Conservation (phyloP, 2,888 invertebrate genomes). For the Scelioninae gen. 1 region DNA sequence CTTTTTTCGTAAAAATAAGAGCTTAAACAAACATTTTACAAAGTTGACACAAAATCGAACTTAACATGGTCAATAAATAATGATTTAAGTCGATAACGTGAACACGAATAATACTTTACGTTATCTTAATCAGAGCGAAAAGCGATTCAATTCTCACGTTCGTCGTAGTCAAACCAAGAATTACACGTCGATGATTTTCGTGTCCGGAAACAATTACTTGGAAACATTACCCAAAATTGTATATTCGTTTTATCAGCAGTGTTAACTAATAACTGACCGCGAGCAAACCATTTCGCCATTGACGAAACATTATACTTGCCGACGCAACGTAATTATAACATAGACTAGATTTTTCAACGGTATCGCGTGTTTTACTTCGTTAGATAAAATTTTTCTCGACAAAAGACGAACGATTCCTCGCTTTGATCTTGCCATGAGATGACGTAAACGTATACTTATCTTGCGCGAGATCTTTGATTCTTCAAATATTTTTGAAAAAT, state of each 20-base stretch:
- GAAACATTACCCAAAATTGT: constrained; percentile 19
- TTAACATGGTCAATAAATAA: constrained; percentile 8
- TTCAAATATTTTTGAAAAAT: constrained; percentile 20
- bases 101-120: constrained; percentile 1
- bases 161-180: background rate
- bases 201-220: constrained; percentile 25
- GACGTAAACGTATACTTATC: constrained; percentile 37
- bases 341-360: constrained; percentile 50
- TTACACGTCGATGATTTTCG: constrained; percentile 12
- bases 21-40: no score
- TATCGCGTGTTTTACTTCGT: constrained; percentile 52
- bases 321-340: constrained; percentile 43
- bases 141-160: constrained; percentile 28
- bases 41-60: background rate
- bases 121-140: constrained; percentile 18
- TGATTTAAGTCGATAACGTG: constrained; percentile 11
- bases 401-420: constrained; percentile 33
- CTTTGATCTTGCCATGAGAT: constrained; percentile 54
- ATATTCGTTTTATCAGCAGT: constrained; percentile 1
- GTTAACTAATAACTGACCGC: constrained; percentile 7
- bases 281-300: background rate
- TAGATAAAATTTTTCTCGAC: constrained; percentile 35
- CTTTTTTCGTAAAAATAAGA: no score
- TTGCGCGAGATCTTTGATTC: constrained; percentile 44
- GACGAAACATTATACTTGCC: constrained; percentile 38